Evolutionary conservation across 2,113 vertebrate genomes (phyloP).

Genomic region (Paralichthys olivaceus): DNA sequence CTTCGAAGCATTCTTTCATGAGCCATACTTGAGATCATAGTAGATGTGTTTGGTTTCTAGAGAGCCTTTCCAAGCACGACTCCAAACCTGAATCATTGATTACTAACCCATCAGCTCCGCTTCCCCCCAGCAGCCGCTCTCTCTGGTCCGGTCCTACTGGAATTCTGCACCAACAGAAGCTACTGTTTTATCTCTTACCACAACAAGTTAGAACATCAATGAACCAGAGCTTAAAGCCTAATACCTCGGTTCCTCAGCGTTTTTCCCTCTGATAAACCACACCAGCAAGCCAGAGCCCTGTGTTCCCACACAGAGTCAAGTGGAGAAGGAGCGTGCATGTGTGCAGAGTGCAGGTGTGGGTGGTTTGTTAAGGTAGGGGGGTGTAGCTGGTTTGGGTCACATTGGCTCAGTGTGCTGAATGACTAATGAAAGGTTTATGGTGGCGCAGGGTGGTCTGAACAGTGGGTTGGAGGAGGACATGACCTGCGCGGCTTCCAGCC

Average conservation of each 20-base stretch:
- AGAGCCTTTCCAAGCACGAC: slow-evolving; percentile 7
- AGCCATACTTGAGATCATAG: slow-evolving; percentile 22
- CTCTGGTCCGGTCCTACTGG: slow-evolving; percentile 42
- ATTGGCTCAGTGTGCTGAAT: slow-evolving; percentile 58
- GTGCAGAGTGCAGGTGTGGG: slow-evolving; percentile 64
- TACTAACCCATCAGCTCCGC: slow-evolving; percentile 37
- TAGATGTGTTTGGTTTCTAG: slow-evolving; percentile 36
- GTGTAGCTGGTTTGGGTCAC: slow-evolving; percentile 63
- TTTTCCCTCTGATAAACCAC: slow-evolving; percentile 60
- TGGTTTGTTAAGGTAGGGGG: slow-evolving; percentile 48
- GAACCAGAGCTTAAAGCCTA: slow-evolving; percentile 65
- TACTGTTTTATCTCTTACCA: slow-evolving; percentile 60
- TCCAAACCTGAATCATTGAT: slow-evolving; percentile 49
- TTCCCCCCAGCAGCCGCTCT: slow-evolving; percentile 37
- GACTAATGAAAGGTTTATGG: slow-evolving; percentile 70
- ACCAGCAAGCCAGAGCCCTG: slow-evolving; percentile 37
- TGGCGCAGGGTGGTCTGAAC: slow-evolving; percentile 42
- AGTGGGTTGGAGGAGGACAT: slow-evolving; percentile 48
- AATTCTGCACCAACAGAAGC: slow-evolving; percentile 44
- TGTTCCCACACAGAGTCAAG: slow-evolving; percentile 67
- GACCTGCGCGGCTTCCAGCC: slow-evolving; percentile 45
- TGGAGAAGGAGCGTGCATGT: slow-evolving; percentile 51
- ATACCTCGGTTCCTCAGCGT: slow-evolving; percentile 61
- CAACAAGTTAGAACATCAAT: slow-evolving; percentile 74
- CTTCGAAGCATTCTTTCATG: background rate